Evolutionary conservation across 2,113 vertebrate species (phyloP).

Genomic region (Athene noctua): DNA sequence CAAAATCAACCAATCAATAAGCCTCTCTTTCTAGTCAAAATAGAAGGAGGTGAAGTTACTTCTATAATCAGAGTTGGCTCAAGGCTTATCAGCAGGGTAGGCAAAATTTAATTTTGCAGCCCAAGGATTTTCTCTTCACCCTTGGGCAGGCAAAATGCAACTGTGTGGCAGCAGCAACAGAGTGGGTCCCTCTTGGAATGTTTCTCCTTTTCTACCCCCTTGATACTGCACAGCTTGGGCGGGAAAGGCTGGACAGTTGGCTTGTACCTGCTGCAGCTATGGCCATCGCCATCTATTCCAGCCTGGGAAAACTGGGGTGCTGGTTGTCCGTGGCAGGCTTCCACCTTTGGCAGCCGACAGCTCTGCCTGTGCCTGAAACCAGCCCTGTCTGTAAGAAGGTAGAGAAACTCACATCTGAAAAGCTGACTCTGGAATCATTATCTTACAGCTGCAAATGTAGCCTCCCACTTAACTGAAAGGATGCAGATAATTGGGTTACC

Average conservation of each 20-base stretch:
- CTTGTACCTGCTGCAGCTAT: neutral
- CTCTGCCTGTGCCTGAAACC: neutral
- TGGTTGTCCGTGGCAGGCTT: neutral
- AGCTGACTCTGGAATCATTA: neutral
- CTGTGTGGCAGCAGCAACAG: neutral
- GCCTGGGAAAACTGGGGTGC: neutral
- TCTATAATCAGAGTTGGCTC: neutral
- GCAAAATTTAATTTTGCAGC: constrained; percentile 34
- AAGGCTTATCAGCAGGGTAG: neutral
- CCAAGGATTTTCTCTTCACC: constrained; percentile 1
- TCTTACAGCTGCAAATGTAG: neutral
- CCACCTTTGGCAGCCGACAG: neutral
- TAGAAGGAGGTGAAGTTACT: neutral
- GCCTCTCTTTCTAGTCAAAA: neutral
- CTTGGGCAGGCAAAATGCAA: neutral
- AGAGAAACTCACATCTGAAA: neutral
- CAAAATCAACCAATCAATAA: constrained; percentile 20
- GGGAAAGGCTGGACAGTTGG: neutral
- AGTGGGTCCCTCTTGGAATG: neutral
- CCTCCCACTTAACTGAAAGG: neutral
- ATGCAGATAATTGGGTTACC: neutral
- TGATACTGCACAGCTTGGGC: fast-evolving
- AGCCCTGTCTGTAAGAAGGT: neutral
- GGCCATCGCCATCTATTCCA: neutral
- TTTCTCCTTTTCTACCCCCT: neutral